Evolutionary conservation across 2,113 vertebrate genomes (phyloP), one percentile per base, ranked within the genome.

Genomic region (Microtus oregoni): DNA sequence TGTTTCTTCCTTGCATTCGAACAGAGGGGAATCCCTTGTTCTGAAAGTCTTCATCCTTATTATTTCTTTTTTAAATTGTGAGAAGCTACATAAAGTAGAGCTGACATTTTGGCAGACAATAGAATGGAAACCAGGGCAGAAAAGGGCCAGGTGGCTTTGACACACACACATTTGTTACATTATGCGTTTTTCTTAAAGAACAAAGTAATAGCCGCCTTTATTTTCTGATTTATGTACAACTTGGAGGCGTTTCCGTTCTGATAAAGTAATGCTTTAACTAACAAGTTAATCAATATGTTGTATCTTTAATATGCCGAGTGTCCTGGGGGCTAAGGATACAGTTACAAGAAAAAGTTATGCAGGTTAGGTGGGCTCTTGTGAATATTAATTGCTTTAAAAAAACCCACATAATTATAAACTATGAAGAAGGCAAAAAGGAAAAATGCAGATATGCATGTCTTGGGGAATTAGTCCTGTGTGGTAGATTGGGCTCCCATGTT

Each of bases 1-100:
- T 78, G 5, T 38, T 96, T 95, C 92, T 92, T 38, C 63, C 55
- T 81, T 83, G 28, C 76, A 76, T 93, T 72, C 61, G 79, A 35
- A 70, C 41, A 32, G 55, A 63, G 50, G 24, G 83, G 32, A 81
- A 55, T 82, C 28, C 72, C 83, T 91, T 78, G 13, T 95, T 96
- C 63, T 95, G n/a, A 78, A 91, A 65, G 26, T 32, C 82, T 90
- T 87, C 50, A 65, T 85, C 19, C 32, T 93, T 73, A 79, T 81
- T 35, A 22, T 88, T 19, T n/a, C 52, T 83, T 78, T 90, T 96
- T 82, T 92, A 44, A 76, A 87, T 95, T 94, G 92, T 55, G 35
- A 88, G 90, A 89, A 44, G 38, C 38, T 91, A 90, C 65, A 67
- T 95, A 83, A 78, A 96, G 50, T 67, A 38, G 52, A 90, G 24